Conservation (phyloP, 2,797 vertebrate genomes). For the Phataginus tetradactyla region DNA sequence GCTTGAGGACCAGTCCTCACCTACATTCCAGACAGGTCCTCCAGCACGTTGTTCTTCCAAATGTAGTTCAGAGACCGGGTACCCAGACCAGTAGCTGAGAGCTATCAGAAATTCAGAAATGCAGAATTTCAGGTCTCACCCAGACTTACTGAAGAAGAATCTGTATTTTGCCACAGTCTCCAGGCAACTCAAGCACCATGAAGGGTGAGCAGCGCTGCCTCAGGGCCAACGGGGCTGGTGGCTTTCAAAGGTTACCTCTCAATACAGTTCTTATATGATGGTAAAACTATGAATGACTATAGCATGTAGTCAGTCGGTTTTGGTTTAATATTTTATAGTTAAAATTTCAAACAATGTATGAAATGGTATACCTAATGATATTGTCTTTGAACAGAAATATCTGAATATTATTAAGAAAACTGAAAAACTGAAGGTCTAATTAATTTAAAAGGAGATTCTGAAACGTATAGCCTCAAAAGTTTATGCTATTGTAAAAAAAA, state of each 20-base stretch:
- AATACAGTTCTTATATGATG: background rate
- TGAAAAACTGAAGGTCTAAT: conserved; percentile 5
- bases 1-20: background rate
- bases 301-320: background rate
- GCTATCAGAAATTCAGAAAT: background rate
- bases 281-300: background rate
- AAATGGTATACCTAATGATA: background rate
- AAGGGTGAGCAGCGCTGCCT: background rate
- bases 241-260: background rate
- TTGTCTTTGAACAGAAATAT: background rate
- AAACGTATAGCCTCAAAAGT: background rate
- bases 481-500: background rate
- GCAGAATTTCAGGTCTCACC: background rate
- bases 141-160: background rate
- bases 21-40: background rate
- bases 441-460: conserved; percentile 31
- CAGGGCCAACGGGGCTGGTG: background rate
- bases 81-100: background rate
- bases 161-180: background rate
- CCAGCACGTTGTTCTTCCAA: background rate
- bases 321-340: background rate
- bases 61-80: background rate
- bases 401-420: conserved; percentile 9
- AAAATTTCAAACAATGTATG: background rate
- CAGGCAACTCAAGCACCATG: background rate